Conservation (phyloP, 2,113 vertebrate species). For the Pholis gunnellus region DNA sequence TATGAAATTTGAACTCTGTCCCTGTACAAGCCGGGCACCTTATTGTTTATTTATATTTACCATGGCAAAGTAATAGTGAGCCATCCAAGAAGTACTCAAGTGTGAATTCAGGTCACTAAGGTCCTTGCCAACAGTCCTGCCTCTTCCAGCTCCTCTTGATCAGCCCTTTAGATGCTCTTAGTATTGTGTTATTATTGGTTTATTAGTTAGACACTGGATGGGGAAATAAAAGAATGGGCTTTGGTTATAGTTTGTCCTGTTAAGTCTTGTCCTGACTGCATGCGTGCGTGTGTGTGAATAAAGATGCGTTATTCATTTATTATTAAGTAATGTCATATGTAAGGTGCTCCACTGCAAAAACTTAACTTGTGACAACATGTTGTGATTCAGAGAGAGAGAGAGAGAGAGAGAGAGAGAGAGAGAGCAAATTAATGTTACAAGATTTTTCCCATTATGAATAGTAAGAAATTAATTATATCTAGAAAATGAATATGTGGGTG, state of each 20-base stretch:
- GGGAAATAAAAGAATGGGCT: neutral
- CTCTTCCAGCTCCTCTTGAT: neutral
- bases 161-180: neutral
- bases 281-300: too few species aligned
- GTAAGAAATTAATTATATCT: too few species aligned
- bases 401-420: neutral
- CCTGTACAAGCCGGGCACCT: neutral
- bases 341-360: too few species aligned
- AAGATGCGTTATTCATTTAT: too few species aligned
- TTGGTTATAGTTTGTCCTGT: neutral
- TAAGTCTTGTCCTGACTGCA: neutral
- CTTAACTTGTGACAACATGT: neutral
- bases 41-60: slow-evolving; percentile 8
- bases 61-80: slow-evolving; percentile 3
- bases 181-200: neutral
- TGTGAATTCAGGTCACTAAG: neutral
- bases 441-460: neutral
- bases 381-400: neutral
- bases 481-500: too few species aligned
- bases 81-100: neutral
- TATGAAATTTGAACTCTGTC: slow-evolving; percentile 4
- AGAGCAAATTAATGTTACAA: neutral
- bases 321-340: too few species aligned
- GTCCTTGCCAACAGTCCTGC: neutral
- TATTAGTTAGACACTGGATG: neutral